Base-by-base conservation (phyloP, 2,888 invertebrate species). In the Acronicta psi region DNA sequence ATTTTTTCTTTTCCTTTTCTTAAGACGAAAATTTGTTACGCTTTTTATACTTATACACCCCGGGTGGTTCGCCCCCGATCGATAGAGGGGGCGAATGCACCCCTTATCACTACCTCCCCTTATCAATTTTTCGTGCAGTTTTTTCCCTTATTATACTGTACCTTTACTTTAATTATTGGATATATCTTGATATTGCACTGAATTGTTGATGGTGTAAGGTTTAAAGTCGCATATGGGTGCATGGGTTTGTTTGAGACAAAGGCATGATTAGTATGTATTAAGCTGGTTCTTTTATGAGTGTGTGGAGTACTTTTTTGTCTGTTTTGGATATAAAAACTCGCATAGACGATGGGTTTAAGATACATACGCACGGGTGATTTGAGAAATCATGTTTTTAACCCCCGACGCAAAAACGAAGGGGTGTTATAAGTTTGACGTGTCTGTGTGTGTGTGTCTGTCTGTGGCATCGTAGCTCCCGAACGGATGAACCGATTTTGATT, bases 11-110 rank as follows among this genome's bases (percentile, higher is more conserved):
- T 93, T 93, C 93, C 90, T 93, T 94, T 93, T 93, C 94, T 94
- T 93, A 93, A 93, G 93, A 94, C 94, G 94, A 93, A 94, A 93
- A 94, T 94, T 94, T 94, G 94, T 94, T 93, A 94, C 94, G 93
- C 92, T 94, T 94, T 94, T 93, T 94, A 93, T 94, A 93, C 91
- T 91, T 93, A 91, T 91, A 91, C 83, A 74, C 73, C 69, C 64
- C 75, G 88, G 89, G 90, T 84, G 88, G 86, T 69, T 65, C 58
- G 75, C 72, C 75, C 76, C 86, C 90, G 93, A 92, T 93, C 93
- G 90, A 93, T 93, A 92, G 61, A 74, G 84, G 80, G 80, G 62
- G 47, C 29, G 59, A 46, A 62, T 66, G 60, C 65, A 83, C 87
- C 84, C 89, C 83, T 87, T 88, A 88, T 88, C 89, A 88, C 79